Evolutionary conservation across 2,797 vertebrate species (phyloP).

Genomic region (Pterois miles): DNA sequence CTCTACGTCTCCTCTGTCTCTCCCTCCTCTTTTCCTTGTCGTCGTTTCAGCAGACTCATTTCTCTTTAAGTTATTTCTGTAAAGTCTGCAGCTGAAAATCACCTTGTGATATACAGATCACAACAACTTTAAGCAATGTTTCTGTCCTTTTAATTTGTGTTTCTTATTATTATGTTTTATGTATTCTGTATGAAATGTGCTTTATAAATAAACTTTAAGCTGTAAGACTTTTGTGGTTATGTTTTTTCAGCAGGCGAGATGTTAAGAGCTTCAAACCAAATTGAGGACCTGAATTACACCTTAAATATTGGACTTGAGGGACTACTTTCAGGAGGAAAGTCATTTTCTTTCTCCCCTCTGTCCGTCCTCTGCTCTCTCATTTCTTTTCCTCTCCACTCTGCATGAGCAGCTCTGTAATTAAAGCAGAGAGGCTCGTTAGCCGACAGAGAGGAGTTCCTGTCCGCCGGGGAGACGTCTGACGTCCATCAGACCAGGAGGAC

Average conservation of each 20-base stretch:
- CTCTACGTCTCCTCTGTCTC: background rate
- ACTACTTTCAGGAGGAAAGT: background rate
- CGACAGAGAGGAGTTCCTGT: conserved; percentile 7
- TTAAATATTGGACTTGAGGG: background rate
- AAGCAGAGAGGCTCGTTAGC: conserved; percentile 43
- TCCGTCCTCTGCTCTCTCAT: background rate
- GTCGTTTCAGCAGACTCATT: background rate
- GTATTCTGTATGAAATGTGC: background rate
- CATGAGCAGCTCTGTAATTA: conserved; percentile 44
- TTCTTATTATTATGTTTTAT: background rate
- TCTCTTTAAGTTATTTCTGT: background rate
- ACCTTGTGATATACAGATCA: background rate
- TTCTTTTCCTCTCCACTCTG: background rate
- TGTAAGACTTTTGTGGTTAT: background rate
- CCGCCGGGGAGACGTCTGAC: background rate
- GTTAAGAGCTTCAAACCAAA: background rate
- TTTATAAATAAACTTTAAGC: background rate
- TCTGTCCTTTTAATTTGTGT: background rate
- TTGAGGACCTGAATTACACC: background rate
- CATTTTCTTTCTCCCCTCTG: background rate
- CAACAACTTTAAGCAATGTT: background rate
- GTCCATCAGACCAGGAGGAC: background rate
- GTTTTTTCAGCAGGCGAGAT: background rate
- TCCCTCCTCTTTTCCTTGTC: background rate
- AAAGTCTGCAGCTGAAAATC: background rate